A percentile compares a stretch with the other conserved stretches of the same genome.
These are phyloP conservation scores for Aviceda subcristata DNA, from an alignment of 2,113 vertebrate species.

Conservation along the genomic window DNA sequence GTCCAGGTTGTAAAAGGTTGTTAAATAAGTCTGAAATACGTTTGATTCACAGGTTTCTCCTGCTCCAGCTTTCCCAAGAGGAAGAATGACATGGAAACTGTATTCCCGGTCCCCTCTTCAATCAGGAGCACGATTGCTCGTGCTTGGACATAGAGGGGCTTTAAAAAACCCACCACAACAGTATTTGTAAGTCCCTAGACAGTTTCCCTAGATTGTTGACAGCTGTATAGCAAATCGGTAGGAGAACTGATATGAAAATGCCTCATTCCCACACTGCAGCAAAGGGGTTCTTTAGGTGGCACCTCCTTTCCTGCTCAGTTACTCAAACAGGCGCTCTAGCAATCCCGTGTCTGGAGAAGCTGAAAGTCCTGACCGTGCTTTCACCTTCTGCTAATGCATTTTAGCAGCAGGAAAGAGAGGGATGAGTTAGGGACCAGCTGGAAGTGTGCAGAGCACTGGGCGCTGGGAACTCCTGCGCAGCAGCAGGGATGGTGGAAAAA, in stretches of 20 bases:
- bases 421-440: background rate
- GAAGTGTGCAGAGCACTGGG: background rate
- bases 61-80: background rate
- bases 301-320: background rate
- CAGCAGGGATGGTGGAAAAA: background rate
- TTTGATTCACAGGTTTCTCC: background rate
- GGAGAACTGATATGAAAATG: background rate
- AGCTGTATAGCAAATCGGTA: background rate
- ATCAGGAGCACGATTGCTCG: fast-evolving
- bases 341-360: fast-evolving
- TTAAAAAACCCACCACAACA: background rate
- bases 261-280: background rate
- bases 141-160: fast-evolving
- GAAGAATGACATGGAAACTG: background rate
- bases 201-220: background rate
- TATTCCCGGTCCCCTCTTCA: background rate
- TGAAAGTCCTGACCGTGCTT: background rate
- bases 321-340: background rate
- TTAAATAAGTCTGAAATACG: background rate
- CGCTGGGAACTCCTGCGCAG: background rate
- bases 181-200: background rate
- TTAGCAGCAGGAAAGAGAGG: background rate
- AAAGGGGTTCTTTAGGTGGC: background rate
- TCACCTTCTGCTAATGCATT: background rate
- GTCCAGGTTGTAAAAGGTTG: background rate